These are phyloP conservation scores for Euglossa dilemma DNA, from an alignment of 1,140 invertebrate genomes.

Conservation along the genomic window DNA sequence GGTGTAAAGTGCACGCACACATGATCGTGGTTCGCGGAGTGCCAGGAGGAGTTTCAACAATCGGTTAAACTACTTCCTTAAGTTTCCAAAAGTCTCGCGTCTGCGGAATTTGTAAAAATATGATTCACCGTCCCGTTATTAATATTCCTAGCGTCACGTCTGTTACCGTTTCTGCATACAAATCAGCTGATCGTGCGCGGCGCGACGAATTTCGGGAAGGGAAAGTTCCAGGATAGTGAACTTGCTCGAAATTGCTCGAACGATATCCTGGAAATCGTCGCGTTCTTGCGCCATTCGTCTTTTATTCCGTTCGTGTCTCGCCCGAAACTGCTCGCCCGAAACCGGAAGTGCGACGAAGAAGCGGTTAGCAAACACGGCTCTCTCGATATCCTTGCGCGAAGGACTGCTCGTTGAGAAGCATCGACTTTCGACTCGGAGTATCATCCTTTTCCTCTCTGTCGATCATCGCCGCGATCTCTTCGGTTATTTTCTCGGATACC, in stretches of 20 bases:
- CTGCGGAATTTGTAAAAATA: conserved; percentile 20
- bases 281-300: neutral
- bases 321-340: neutral
- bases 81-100: conserved; percentile 12
- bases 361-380: no score
- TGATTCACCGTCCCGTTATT: conserved; percentile 47
- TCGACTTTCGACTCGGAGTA: no score
- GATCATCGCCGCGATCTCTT: no score
- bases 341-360: neutral
- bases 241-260: conserved; percentile 1
- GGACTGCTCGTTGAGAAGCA: no score
- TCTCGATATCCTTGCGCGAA: no score
- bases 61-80: no score
- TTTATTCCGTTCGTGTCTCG: neutral
- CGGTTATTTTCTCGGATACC: no score
- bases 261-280: conserved; percentile 8
- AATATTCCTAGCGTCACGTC: conserved; percentile 47
- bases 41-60: neutral
- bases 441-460: no score
- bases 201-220: conserved; percentile 50
- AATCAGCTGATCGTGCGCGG: conserved; percentile 38
- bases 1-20: no score
- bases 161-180: conserved; percentile 46
- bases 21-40: neutral
- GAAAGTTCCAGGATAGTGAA: conserved; percentile 46